Base-by-base conservation (phyloP, 2,797 vertebrate species). In the Sciaenops ocellatus region DNA sequence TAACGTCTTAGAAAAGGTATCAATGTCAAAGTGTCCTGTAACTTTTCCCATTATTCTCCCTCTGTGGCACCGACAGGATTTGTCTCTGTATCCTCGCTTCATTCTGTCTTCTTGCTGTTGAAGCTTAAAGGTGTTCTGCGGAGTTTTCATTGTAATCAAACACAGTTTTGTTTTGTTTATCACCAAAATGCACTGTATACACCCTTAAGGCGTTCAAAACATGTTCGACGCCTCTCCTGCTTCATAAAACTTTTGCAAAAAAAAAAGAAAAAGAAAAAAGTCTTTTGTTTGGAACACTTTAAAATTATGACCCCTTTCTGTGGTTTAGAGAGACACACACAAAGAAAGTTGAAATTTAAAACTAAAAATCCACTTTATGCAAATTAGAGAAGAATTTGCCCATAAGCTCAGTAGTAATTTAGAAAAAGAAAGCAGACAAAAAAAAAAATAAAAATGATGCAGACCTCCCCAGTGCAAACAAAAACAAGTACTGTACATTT, bases 141-240 rank as follows among this genome's bases (percentile, higher is more conserved):
- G 47, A 72, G 67, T 51, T 74, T 65, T 42, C 44, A 30, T 28
- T 44, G 42, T 50, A 71, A 83, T 79, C 65, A 72, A 73, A 74
- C 75, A 54, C 55, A 26, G 54, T 73, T 63, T 48, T 62, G 60
- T 74, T 69, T 73, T 76, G 51, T 83, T 73, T 82, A 76, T 73
- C 44, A 60, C 62, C 26, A 16, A 51, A 69, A 73, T 66, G 62
- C 60, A 76, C 16, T 30, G 42, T 34, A 51, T 52, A 22, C 20
- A 64, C 51, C 66, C 64, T 41, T 44, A 22, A 67, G 78, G 46
- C 11, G 2, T 34, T 54, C 18, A 68, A 78, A 84, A 44, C 38
- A 55, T 50, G 48, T 66, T 22, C 6, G 64, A 65, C 20, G 20
- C 11, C 8, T 56, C 68, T 76, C n/a, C 20, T 47, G 34, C 66